These are phyloP conservation scores for Nanorana parkeri DNA, from an alignment of 2,113 vertebrate species.

Conservation along the genomic window DNA sequence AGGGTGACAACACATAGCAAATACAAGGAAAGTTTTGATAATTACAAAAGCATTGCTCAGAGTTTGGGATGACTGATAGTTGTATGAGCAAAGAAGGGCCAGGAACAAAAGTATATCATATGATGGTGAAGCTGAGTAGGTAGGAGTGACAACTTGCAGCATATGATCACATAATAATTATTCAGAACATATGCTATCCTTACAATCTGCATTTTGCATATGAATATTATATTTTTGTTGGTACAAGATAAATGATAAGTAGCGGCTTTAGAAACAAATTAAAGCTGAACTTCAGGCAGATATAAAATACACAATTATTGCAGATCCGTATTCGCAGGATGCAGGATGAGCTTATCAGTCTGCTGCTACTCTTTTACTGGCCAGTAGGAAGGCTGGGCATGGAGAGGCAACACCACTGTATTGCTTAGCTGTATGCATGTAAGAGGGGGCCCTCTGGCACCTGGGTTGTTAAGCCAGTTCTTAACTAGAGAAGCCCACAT, in stretches of 20 bases:
- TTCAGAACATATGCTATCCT: background rate
- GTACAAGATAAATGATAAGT: background rate
- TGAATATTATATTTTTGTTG: background rate
- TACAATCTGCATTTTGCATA: background rate
- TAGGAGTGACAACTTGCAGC: background rate
- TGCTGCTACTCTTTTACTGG: too few relatives aligned
- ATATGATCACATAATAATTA: background rate
- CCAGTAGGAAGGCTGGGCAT: too few relatives aligned
- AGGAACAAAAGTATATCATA: background rate
- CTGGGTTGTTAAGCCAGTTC: too few relatives aligned
- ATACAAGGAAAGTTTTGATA: constrained; percentile 38
- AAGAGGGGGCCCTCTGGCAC: too few relatives aligned
- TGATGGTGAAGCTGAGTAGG: background rate
- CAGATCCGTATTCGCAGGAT: too few relatives aligned
- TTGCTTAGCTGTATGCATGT: too few relatives aligned
- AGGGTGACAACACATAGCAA: constrained; percentile 5
- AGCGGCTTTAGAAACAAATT: too few relatives aligned
- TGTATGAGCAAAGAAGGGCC: background rate
- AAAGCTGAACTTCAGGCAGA: too few relatives aligned
- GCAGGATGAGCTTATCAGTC: too few relatives aligned
- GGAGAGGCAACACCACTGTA: too few relatives aligned
- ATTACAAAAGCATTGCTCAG: constrained; percentile 7
- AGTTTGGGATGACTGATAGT: constrained; percentile 18
- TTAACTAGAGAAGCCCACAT: too few relatives aligned
- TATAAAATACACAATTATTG: too few relatives aligned